These are phyloP conservation scores for Pterocles orientalis DNA, from an alignment of 2,113 vertebrate genomes.

Conservation along the genomic window DNA sequence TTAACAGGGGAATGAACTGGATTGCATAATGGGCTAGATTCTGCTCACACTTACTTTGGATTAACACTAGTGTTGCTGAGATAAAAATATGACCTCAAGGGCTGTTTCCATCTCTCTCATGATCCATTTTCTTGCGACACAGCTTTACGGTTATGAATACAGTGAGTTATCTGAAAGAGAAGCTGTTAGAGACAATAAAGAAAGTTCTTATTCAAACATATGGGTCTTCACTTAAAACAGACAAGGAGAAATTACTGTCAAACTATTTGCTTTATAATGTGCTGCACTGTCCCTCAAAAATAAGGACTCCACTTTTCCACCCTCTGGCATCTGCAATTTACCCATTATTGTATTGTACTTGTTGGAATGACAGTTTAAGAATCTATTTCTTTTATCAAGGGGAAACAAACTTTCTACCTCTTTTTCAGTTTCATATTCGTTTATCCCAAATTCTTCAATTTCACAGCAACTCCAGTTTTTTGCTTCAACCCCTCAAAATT, in stretches of 20 bases:
- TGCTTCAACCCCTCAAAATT: not conserved
- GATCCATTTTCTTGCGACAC: not conserved
- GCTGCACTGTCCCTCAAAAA: slow-evolving; percentile 54
- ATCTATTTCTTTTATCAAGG: not conserved
- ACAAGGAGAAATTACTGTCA: slow-evolving; percentile 55
- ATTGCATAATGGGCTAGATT: not conserved
- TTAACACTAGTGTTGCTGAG: not conserved
- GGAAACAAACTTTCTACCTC: slow-evolving; percentile 3
- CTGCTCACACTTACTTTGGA: not conserved
- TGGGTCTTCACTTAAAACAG: slow-evolving; percentile 29
- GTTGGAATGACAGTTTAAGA: slow-evolving; percentile 1
- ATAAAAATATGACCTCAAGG: not conserved
- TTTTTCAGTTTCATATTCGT: not conserved
- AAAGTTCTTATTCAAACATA: slow-evolving; percentile 39
- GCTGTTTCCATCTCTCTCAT: not conserved
- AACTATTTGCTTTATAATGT: slow-evolving; percentile 39
- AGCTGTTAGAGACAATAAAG: slow-evolving; percentile 21
- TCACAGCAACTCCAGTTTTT: not conserved
- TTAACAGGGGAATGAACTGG: not conserved
- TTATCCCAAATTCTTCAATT: not conserved
- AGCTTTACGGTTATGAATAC: not conserved
- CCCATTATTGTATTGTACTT: slow-evolving; percentile 33
- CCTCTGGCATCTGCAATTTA: slow-evolving; percentile 8
- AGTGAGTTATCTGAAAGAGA: not conserved
- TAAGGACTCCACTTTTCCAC: slow-evolving; percentile 32